Base-by-base conservation (phyloP, 37 sponge, comb jelly and placozoan genomes). In the Ianthella basta region DNA sequence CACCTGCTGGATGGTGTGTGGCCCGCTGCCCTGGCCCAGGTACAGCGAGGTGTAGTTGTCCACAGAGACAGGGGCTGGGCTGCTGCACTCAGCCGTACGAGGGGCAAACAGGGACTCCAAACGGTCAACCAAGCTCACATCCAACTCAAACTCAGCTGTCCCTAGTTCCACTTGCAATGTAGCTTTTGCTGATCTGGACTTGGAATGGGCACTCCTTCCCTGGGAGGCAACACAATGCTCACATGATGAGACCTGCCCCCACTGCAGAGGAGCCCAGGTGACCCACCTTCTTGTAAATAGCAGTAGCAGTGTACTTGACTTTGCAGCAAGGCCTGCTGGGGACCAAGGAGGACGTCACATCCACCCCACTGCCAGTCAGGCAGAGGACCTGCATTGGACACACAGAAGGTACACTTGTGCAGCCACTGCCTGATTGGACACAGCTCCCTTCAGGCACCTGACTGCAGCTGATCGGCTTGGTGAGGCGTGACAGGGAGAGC, bases 121-220 rank as follows among this genome's bases (percentile, higher is more conserved):
- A 19, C 83, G 63, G 37, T 82, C 83, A 21, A 69, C 69, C 27
- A 82, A 39, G 13, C 68, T 82, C 39, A 82, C 83, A 23, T 82
- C 61, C 12, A 82, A 10, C 61, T 82, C 83, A 10, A 59, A 8
- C 19, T 57, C 36, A 29, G 61, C 66, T 63, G 16, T 61, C 19
- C 82, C 53, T 30, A 80, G 21, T 8, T 59, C 55, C 25, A 80
- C 29, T 25, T 56, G 10, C 24, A 80, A 14, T 15, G 56, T 55
- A 35, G 53, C 55, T 15, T 61, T 63, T n/a, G 63, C 33, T 10
- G 38, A 30, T 74, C 27, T 64, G 23, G 66, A 64, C 27, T 64
- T 64, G 12, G 66, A 64, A 64, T 64, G 66, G 27, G 20, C 12
- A 24, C n/a, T 64, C n/a, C 66, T 30, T 29, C 66, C 27, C 66